Evolutionary conservation across 2,113 vertebrate species (phyloP).

Genomic region (Lasiurus borealis): DNA sequence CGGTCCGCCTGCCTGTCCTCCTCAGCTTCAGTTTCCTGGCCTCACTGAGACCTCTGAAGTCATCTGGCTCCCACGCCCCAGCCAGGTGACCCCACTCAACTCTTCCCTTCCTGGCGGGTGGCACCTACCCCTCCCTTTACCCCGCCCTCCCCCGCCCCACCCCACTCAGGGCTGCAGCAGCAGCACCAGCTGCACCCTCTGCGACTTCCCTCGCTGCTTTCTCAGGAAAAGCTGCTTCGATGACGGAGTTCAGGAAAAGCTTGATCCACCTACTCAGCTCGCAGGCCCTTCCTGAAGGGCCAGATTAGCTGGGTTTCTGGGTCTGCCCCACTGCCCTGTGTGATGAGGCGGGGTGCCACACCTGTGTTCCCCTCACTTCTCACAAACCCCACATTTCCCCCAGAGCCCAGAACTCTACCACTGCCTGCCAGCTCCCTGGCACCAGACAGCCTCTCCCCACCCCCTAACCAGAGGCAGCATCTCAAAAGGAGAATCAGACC

Average conservation of each 20-base stretch:
- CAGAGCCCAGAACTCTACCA: background rate
- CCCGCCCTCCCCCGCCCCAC: too few species aligned
- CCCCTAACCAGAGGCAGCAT: background rate
- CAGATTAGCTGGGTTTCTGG: background rate
- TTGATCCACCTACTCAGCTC: background rate
- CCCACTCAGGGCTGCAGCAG: background rate
- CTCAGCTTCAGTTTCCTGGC: constrained; percentile 12
- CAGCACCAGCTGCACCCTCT: background rate
- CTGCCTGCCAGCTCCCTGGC: background rate
- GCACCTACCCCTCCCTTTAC: background rate
- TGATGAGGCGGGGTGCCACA: background rate
- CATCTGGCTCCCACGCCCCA: constrained; percentile 43
- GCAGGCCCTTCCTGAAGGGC: background rate
- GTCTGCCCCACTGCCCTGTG: background rate
- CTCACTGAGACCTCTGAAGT: background rate
- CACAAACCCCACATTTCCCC: background rate
- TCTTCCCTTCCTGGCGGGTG: background rate
- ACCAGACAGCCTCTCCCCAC: background rate
- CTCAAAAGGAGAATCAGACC: background rate
- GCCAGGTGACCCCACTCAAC: constrained; percentile 44
- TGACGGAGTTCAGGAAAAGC: constrained; percentile 18
- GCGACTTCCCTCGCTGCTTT: background rate
- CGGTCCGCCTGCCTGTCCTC: accelerated
- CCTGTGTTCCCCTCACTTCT: background rate
- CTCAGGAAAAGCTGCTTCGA: background rate